Conservation (phyloP, 2,888 invertebrate species). For the Exocentrus adspersus region DNA sequence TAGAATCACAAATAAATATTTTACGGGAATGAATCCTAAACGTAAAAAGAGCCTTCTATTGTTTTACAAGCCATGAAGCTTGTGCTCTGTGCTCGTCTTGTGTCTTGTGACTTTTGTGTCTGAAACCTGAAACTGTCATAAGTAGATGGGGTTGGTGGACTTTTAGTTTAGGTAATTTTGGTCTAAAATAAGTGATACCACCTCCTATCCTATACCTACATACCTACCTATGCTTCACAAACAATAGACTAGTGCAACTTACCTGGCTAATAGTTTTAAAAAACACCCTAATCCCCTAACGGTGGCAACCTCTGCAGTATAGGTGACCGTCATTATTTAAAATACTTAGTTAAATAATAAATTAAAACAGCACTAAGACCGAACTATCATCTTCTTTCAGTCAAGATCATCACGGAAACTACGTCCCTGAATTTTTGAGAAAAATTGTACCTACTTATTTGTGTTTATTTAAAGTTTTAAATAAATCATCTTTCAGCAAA, state of each 20-base stretch:
- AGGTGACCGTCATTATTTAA: slow-evolving; percentile 53
- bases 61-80: no score
- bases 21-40: no score
- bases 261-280: slow-evolving; percentile 85
- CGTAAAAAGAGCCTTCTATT: no score
- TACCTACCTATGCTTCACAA: no score
- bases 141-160: no score
- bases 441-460: not conserved
- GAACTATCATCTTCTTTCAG: slow-evolving; percentile 5
- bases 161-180: no score
- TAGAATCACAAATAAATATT: no score
- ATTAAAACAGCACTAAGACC: slow-evolving; percentile 1
- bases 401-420: not conserved
- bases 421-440: not conserved
- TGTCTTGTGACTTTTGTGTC: no score
- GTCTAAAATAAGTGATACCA: no score
- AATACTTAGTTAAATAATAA: not conserved
- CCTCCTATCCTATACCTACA: no score
- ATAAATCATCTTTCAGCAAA: not conserved
- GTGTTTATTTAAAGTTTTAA: not conserved
- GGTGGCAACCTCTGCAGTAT: slow-evolving; percentile 54
- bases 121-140: no score
- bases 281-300: slow-evolving; percentile 83
- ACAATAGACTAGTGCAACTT: slow-evolving; percentile 50
- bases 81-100: no score